phyloP scores from a whole-genome alignment of 2,888 invertebrate genomes.

The Nesidiocoris tenuis region DNA sequence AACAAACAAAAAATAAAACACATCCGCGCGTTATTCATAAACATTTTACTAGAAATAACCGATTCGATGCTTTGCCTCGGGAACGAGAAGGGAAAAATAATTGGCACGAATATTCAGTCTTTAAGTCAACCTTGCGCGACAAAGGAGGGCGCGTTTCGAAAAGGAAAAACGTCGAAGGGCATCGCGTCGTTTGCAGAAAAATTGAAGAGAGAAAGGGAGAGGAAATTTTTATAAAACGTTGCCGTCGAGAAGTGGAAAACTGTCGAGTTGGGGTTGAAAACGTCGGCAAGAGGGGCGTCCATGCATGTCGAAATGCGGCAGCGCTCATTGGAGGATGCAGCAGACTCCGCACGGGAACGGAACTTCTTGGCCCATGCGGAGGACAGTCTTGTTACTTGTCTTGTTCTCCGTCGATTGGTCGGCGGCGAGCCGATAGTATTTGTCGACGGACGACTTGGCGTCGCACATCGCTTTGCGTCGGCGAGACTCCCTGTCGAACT shows the following conservation, averaged over 20 bases:
- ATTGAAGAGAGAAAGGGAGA: no score
- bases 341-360: conserved; percentile 51
- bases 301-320: conserved; percentile 39
- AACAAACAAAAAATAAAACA: not conserved
- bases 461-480: conserved; percentile 48
- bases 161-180: not conserved
- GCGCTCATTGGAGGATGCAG: conserved; percentile 51
- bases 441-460: conserved; percentile 49
- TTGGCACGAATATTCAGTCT: conserved; percentile 51
- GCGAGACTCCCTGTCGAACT: conserved; percentile 27
- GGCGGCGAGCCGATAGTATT: conserved; percentile 49
- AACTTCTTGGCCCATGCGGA: conserved; percentile 47
- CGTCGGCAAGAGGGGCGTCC: conserved; percentile 37
- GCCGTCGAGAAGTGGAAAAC: conserved; percentile 32
- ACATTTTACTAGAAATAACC: not conserved
- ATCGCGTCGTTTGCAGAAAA: no score
- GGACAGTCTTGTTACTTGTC: conserved; percentile 40
- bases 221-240: no score
- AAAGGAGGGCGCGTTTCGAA: not conserved
- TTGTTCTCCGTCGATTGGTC: conserved; percentile 24
- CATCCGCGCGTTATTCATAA: not conserved
- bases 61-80: not conserved
- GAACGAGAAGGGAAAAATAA: conserved; percentile 43
- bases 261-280: conserved; percentile 30
- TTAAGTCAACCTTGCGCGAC: conserved; percentile 33